A percentile compares a stretch with the other conserved stretches of the same genome.
Evolutionary conservation across 2,113 vertebrate genomes (phyloP).

Genomic region (Lagopus muta): DNA sequence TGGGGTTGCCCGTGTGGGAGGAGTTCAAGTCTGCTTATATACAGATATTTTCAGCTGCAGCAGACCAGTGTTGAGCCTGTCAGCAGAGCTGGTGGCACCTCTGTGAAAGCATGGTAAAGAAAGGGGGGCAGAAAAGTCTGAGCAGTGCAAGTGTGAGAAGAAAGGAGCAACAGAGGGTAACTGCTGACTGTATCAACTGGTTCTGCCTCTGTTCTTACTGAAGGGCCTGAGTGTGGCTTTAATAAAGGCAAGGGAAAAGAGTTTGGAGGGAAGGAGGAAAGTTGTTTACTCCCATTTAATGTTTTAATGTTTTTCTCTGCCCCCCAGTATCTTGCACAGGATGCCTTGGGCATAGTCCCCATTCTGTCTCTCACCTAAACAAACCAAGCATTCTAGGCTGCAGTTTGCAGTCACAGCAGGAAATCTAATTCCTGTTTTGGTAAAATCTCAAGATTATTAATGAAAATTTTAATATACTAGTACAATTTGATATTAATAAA

Average conservation of each 20-base stretch:
- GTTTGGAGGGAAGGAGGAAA: background rate
- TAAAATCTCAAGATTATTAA: background rate
- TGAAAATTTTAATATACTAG: background rate
- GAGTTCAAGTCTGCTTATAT: background rate
- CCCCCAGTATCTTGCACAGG: background rate
- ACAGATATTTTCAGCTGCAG: background rate
- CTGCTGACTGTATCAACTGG: background rate
- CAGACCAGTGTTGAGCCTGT: background rate
- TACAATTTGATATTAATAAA: background rate
- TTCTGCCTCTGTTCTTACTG: background rate
- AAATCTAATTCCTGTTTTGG: background rate
- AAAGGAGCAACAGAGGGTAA: background rate
- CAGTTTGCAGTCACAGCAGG: background rate
- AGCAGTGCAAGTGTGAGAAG: background rate
- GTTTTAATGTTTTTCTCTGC: background rate
- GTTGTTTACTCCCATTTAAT: background rate
- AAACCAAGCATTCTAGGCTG: background rate
- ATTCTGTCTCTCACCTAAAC: background rate
- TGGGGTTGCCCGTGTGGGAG: background rate
- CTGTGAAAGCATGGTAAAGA: background rate
- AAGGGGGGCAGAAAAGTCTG: background rate
- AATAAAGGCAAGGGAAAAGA: background rate
- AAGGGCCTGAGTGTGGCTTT: background rate
- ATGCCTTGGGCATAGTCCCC: background rate
- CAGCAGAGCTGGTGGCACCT: background rate